Evolutionary conservation across 2,888 invertebrate species (phyloP).

Genomic region (Campoplex capitator): DNA sequence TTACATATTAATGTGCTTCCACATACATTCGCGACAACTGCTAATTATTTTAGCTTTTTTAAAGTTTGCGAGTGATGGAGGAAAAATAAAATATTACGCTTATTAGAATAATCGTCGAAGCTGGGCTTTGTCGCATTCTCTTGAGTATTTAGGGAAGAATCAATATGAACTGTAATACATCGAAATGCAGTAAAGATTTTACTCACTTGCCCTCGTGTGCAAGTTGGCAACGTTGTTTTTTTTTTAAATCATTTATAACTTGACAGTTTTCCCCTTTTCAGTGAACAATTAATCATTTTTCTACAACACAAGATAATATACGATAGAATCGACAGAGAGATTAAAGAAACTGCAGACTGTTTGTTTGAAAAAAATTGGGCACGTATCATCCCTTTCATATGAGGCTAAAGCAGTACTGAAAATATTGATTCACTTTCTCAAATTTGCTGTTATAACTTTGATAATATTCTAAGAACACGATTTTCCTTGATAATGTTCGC

Average conservation of each 20-base stretch:
- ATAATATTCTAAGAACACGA: neutral
- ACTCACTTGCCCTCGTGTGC: neutral
- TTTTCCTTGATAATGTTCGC: neutral
- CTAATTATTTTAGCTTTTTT: conserved; percentile 20
- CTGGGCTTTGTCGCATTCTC: conserved; percentile 53
- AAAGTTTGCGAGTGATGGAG: conserved; percentile 49
- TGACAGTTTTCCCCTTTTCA: neutral
- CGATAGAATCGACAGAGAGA: neutral
- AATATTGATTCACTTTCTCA: no score
- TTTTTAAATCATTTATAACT: neutral
- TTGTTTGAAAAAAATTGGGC: no score
- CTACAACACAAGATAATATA: neutral
- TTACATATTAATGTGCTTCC: conserved; percentile 52
- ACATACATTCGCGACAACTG: conserved; percentile 46
- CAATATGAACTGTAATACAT: neutral
- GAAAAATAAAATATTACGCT: conserved; percentile 70
- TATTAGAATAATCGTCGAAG: conserved; percentile 67
- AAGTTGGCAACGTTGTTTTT: conserved; percentile 6
- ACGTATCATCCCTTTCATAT: no score
- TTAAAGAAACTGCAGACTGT: neutral
- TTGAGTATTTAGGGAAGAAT: conserved; percentile 24
- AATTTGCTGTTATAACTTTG: no score
- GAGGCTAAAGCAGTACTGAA: no score
- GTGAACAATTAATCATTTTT: neutral
- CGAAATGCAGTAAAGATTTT: conserved; percentile 33